These are phyloP conservation scores for Pentamera pediparva DNA, from an alignment of 53 echinoderm and acorn worm genomes.

Conservation along the genomic window DNA sequence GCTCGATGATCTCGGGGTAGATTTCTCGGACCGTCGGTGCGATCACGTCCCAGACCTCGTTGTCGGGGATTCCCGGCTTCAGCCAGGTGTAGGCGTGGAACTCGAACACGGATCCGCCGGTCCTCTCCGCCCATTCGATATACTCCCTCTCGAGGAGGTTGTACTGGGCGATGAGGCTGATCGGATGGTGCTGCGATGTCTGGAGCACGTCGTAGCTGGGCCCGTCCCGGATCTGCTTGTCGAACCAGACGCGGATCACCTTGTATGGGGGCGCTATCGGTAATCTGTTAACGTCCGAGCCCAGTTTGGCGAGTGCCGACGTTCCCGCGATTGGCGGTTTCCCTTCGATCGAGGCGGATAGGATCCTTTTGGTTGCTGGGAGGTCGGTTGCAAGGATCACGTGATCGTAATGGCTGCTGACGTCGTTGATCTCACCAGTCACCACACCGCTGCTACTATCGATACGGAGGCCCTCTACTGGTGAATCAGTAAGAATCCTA, in stretches of 20 bases:
- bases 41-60: constrained; percentile 67
- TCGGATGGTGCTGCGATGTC: constrained; percentile 72
- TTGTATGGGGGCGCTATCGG: constrained; percentile 83
- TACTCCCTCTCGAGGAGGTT: constrained; percentile 70
- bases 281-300: constrained; percentile 4
- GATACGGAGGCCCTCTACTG: constrained; percentile 35
- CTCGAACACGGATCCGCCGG: constrained; percentile 73
- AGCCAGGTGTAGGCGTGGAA: constrained; percentile 77
- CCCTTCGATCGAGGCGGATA: constrained; percentile 17
- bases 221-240: constrained; percentile 50
- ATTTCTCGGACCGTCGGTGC: constrained; percentile 68
- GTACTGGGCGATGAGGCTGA: constrained; percentile 72
- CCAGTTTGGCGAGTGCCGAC: background rate
- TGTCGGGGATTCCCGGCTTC: constrained; percentile 47
- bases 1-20: constrained; percentile 77
- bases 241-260: constrained; percentile 81
- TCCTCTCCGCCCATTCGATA: constrained; percentile 71
- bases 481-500: constrained; percentile 53
- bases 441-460: constrained; percentile 28
- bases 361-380: constrained; percentile 43
- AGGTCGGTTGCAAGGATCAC: constrained; percentile 78
- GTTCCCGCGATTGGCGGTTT: background rate
- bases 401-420: constrained; percentile 59
- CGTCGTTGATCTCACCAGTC: constrained; percentile 32
- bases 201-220: constrained; percentile 60